Base-by-base conservation (phyloP, 2,888 invertebrate genomes). In the Tiliacea aurago region DNA sequence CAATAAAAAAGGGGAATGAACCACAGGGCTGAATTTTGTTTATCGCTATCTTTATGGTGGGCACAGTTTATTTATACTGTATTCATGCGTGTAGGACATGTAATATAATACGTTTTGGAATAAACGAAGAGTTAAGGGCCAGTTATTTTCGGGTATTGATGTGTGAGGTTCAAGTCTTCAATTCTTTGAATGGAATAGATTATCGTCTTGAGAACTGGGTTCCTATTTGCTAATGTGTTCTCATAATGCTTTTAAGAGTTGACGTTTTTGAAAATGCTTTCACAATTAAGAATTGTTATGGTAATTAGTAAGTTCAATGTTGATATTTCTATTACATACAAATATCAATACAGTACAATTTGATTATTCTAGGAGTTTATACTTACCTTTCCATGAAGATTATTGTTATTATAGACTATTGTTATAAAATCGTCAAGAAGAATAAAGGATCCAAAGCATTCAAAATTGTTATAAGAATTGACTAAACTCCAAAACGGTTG, bases 11-110 rank as follows among this genome's bases (percentile, higher is more conserved):
- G 94, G 95, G 95, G 93, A 94, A 93, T 93, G 89, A 92, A 87
- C 87, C 91, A 93, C 91, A 93, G 93, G 93, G 92, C 91, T 93
- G 94, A 95, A 95, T 95, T 95, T 95, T 95, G 95, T 96, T 95
- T 95, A 95, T 96, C 95, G 92, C 92, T 93, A 95, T 95, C 94
- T 95, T 95, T 95, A 95, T 95, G 94, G 94, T 92, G 93, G 94
- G 90, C 92, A 92, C 91, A 92, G 92, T 91, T 95, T 96, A 95
- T 95, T 95, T 95, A 94, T 94, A 92, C 91, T 91, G 93, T 93
- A 91, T 92, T 93, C 93, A 94, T 93, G 93, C 94, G 92, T 94
- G 94, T 94, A 93, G 89, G 89, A 90, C 90, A 89, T 90, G 94
- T 95, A 94, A 95, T 94, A 94, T 94, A 94, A 94, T 95, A 94